These are phyloP conservation scores for Buathra laborator DNA, from an alignment of 2,888 invertebrate species.

Conservation along the genomic window DNA sequence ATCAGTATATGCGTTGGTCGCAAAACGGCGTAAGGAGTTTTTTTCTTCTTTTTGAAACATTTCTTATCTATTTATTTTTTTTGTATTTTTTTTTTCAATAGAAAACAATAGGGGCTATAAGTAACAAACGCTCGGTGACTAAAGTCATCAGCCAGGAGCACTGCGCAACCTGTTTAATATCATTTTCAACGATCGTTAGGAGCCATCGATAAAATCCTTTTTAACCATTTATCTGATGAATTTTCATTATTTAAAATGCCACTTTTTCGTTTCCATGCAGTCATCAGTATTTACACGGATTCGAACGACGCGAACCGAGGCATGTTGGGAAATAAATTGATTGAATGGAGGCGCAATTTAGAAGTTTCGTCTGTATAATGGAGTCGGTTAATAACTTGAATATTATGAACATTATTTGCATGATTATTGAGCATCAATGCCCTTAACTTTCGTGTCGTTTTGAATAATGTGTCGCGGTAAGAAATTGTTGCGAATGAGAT, in stretches of 20 bases:
- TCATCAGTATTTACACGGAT: conserved; percentile 66
- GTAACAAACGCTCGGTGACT: conserved; percentile 34
- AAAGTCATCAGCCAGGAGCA: conserved; percentile 30
- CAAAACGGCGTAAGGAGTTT: conserved; percentile 20
- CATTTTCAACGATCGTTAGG: conserved; percentile 36
- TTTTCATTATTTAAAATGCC: conserved; percentile 70
- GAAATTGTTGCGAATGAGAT: background rate
- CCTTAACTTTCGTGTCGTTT: background rate
- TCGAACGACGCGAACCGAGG: conserved; percentile 47
- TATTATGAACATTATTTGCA: background rate
- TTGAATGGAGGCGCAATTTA: conserved; percentile 10
- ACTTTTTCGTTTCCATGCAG: conserved; percentile 71
- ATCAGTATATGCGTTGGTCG: conserved; percentile 51
- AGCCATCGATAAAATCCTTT: conserved; percentile 62
- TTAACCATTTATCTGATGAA: conserved; percentile 61
- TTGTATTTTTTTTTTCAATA: background rate
- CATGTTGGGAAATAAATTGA: conserved; percentile 31
- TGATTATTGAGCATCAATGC: background rate
- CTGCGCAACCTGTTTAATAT: conserved; percentile 11
- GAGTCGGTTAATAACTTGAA: conserved; percentile 12
- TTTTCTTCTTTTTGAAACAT: conserved; percentile 25
- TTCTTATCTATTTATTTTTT: background rate
- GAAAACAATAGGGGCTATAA: conserved; percentile 34
- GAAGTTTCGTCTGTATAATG: background rate
- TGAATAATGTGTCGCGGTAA: background rate